Percentiles rank a stretch among this genome's conserved stretches.
phyloP scores from a whole-genome alignment of 2,797 vertebrate genomes.

The Eulemur mongoz region DNA sequence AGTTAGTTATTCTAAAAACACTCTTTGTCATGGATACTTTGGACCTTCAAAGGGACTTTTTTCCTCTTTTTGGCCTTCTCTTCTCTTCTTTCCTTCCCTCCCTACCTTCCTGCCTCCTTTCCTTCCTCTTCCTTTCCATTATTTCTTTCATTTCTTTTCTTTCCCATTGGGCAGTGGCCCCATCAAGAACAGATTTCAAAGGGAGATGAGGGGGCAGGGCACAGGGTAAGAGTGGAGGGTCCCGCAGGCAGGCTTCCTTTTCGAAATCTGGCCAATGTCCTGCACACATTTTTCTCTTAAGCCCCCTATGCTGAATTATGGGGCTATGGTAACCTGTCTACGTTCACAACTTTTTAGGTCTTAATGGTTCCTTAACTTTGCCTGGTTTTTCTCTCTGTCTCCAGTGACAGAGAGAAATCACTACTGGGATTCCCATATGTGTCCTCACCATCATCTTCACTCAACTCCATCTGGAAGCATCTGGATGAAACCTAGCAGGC shows the following conservation, averaged over 20 bases:
- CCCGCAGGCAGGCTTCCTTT: not conserved
- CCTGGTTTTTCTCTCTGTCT: not conserved
- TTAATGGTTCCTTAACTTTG: not conserved
- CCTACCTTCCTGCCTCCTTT: not conserved
- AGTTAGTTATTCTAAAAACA: slow-evolving; percentile 35
- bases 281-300: not conserved
- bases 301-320: not conserved
- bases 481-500: not conserved
- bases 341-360: not conserved
- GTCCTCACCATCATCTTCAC: not conserved
- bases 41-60: not conserved
- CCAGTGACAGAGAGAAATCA: not conserved
- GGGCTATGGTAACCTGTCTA: not conserved
- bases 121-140: not conserved
- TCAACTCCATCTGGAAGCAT: not conserved
- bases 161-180: not conserved
- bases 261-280: not conserved
- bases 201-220: not conserved
- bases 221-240: not conserved
- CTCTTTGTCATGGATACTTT: not conserved
- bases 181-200: not conserved
- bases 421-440: not conserved
- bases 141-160: not conserved
- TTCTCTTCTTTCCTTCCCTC: not conserved
- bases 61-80: no score